Conservation (phyloP, 1,140 invertebrate species). For the Oryzaephilus surinamensis region DNA sequence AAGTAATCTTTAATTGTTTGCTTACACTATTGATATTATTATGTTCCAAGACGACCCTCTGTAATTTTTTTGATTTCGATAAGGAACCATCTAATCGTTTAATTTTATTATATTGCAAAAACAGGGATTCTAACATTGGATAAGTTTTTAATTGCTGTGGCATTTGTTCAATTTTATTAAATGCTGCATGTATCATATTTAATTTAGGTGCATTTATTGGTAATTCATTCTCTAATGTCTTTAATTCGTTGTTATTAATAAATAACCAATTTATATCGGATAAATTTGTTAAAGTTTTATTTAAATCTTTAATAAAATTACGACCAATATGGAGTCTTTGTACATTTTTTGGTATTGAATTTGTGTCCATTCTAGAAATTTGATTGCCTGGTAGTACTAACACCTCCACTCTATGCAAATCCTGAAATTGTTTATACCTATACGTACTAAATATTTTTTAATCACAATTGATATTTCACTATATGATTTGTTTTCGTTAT, state of each 20-base stretch:
- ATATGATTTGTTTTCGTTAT: too few species aligned
- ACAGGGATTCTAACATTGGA: constrained; percentile 53
- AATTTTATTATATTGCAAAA: constrained; percentile 59
- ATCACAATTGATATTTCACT: too few species aligned
- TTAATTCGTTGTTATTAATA: constrained; percentile 62
- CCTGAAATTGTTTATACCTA: constrained; percentile 40
- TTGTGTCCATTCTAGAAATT: constrained; percentile 38
- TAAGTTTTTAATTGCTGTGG: constrained; percentile 57
- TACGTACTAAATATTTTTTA: not conserved
- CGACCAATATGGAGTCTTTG: constrained; percentile 59
- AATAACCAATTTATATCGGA: constrained; percentile 64
- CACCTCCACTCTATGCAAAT: constrained; percentile 53
- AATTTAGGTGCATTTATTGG: constrained; percentile 54
- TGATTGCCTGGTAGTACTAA: constrained; percentile 60
- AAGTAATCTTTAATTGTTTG: constrained; percentile 10
- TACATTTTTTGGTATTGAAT: constrained; percentile 41
- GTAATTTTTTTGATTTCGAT: constrained; percentile 51
- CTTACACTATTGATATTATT: constrained; percentile 63
- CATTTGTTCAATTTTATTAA: constrained; percentile 57
- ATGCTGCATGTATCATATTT: constrained; percentile 55
- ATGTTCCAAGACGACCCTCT: constrained; percentile 53
- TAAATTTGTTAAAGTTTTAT: constrained; percentile 58
- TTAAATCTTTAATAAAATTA: constrained; percentile 60
- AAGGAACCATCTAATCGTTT: constrained; percentile 55
- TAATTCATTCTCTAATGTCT: constrained; percentile 60